phyloP scores from a whole-genome alignment of 2,113 vertebrate species.

The Fulmarus glacialis region DNA sequence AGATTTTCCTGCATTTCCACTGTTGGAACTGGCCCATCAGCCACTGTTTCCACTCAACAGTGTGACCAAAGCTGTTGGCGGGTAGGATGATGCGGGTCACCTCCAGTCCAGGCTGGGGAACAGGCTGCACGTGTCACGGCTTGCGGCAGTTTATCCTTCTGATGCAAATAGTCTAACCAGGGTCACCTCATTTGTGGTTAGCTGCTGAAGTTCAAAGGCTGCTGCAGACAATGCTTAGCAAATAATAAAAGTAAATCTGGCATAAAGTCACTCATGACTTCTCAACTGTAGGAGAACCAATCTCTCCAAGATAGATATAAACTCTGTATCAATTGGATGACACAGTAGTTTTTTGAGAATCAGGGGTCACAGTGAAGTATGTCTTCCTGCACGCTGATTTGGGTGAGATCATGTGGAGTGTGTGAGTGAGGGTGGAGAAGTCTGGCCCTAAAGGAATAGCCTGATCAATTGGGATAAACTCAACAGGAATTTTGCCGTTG shows the following conservation, averaged over 20 bases:
- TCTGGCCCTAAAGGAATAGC: neutral
- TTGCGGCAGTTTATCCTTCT: neutral
- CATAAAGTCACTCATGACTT: slow-evolving; percentile 33
- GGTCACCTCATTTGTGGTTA: neutral
- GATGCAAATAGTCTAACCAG: neutral
- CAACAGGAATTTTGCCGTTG: neutral
- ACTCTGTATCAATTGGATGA: neutral
- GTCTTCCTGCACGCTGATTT: neutral
- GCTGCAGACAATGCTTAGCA: neutral
- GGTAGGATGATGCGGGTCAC: neutral
- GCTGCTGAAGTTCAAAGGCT: neutral
- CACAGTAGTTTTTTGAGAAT: neutral
- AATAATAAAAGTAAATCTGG: slow-evolving; percentile 37
- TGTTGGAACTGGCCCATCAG: neutral
- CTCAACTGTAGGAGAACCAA: neutral
- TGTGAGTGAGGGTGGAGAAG: neutral
- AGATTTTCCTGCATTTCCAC: neutral
- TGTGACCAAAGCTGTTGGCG: neutral
- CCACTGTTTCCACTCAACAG: neutral
- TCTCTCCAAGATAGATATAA: neutral
- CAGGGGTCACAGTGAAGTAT: neutral
- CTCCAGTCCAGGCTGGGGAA: neutral
- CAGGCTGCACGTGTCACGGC: neutral
- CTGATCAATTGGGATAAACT: slow-evolving; percentile 7
- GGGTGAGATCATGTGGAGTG: neutral